A percentile compares a stretch with the other conserved stretches of the same genome.
phyloP scores from a whole-genome alignment of 1,140 invertebrate species.

The Metopolophium dirhodum region DNA sequence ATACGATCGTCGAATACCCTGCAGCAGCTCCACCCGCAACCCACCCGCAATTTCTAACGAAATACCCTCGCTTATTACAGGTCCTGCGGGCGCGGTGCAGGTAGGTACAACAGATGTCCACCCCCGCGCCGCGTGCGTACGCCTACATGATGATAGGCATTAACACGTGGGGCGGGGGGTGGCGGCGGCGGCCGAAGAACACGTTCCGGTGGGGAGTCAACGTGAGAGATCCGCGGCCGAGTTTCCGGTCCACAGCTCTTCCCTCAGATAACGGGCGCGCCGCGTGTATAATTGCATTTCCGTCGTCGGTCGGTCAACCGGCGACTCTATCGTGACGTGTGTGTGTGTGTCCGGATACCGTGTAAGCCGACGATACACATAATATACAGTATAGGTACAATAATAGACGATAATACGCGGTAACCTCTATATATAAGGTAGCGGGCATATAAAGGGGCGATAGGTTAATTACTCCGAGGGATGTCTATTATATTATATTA shows the following conservation, averaged over 20 bases:
- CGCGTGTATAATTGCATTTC: background rate
- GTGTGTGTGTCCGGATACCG: constrained; percentile 20
- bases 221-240: constrained; percentile 54
- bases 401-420: background rate
- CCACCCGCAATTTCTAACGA: background rate
- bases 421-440: background rate
- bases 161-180: background rate
- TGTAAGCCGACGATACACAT: background rate
- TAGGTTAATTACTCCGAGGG: constrained; percentile 49
- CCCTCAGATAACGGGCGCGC: background rate
- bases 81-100: background rate
- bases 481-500: background rate
- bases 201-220: constrained; percentile 51
- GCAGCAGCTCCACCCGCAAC: background rate
- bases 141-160: background rate
- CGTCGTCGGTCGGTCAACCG: constrained; percentile 29
- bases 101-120: constrained; percentile 7
- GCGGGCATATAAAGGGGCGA: background rate
- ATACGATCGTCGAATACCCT: background rate
- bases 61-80: background rate
- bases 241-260: constrained; percentile 56
- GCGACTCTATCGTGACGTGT: background rate
- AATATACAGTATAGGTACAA: too few relatives aligned
- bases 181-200: background rate
- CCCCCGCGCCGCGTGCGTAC: too few relatives aligned